Base-by-base conservation (phyloP, 2,888 invertebrate genomes). In the Orthonychiurus folsomi region DNA sequence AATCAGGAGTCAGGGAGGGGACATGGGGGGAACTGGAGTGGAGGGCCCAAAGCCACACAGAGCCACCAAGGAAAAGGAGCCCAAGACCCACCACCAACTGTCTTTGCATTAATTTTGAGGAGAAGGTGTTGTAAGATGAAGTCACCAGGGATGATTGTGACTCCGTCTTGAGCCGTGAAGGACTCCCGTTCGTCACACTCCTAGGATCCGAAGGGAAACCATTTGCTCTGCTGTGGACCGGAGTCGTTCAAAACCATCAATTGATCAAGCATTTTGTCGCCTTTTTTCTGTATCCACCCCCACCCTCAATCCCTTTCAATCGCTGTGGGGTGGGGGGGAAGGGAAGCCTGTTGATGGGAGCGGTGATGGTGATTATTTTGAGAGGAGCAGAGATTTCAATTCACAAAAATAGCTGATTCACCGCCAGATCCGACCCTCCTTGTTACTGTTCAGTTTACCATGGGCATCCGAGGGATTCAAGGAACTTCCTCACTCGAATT, bases 231-330 rank as follows among this genome's bases (percentile, higher is more conserved):
- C 64, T 64, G 50, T 55, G 28, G 56, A 47, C 55, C 63, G n/a
- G n/a, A 62, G 64, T 63, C n/a, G 64, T 62, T 66, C 59, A 66
- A 69, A 69, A 68, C 66, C 69, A 72, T 70, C 70, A 70, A 72
- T 70, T 69, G 70, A 70, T 69, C 69, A 70, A 70, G 69, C 69
- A 72, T 67, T 69, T 69, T 68, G 70, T 67, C 69, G 60, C 66
- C 65, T 64, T 67, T 69, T 69, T 52, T 21, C 52, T 52, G 15
- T 12, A 47, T 12, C 48, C 48, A 47, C 15, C 48, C 52, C 52
- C 52, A n/a, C 52, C 3, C n/a, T 21, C 48, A 12, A 47, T 15
- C 48, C 48, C 48, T 47, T n/a, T n/a, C n/a, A n/a, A n/a, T n/a
- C n/a, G n/a, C n/a, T n/a, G n/a, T n/a, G n/a, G n/a, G n/a, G n/a